Base-by-base conservation (phyloP, 2,113 vertebrate species). In the Passerina amoena region DNA sequence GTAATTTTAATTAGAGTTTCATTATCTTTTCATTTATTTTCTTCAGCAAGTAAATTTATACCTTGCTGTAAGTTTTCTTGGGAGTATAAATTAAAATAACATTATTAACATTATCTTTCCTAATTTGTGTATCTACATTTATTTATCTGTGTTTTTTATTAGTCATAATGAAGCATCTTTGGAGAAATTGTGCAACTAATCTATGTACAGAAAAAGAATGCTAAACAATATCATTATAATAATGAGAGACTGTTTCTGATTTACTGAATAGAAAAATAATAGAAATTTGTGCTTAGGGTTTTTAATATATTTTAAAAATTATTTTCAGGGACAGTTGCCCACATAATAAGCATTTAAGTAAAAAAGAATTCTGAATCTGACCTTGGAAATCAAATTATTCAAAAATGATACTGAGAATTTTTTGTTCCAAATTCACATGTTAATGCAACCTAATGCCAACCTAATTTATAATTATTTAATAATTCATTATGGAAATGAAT, bases 21-120 rank as follows among this genome's bases (percentile, higher is more conserved):
- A 97, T 97, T 97, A 96, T 95, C 19, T 93, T 94, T 95, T 95
- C 70, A 89, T 97, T 94, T 96, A 75, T 96, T 95, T 96, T 94
- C 64, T 86, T 83, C 38, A 87, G 72, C 68, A 60, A 90, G 80
- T 54, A 94, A 89, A 97, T 96, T 92, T 94, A 95, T 94, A 96
- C 75, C 83, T 97, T 82, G 64, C 83, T 92, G 56, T 68, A 96
- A 86, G 71, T 91, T 97, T 97, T 94, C 90, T 94, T 81, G 53
- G n/a, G 86, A 92, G 47, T 81, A 84, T 97, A 96, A 97, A 97
- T 95, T 95, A 95, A 79, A 86, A 80, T 77, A 88, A 72, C 75
- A 93, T 94, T 92, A 94, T 89, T 96, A 95, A 88, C 63, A 78
- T 90, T 94, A 92, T 95, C 90, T 90, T 92, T 96, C 54, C 91